Percentiles rank a stretch among this genome's conserved stretches.
Conservation (phyloP, 2,888 invertebrate species). For the Aricia artaxerxes region DNA sequence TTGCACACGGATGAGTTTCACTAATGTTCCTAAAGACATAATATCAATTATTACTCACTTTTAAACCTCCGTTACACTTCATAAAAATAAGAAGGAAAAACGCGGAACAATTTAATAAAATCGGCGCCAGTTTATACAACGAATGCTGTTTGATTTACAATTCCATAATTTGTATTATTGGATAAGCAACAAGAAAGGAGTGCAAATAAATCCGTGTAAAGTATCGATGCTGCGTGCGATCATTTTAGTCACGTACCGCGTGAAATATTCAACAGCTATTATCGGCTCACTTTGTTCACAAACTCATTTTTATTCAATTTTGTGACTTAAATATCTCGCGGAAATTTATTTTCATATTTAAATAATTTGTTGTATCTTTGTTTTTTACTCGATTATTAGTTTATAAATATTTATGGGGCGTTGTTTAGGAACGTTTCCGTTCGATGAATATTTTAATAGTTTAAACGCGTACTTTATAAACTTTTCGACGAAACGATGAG, state of each 20-base stretch:
- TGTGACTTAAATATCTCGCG: constrained; percentile 43
- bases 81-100: neutral
- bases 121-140: neutral
- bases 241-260: constrained; percentile 69
- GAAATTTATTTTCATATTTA: constrained; percentile 30
- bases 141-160: constrained; percentile 1
- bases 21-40: neutral
- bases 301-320: constrained; percentile 71
- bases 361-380: constrained; percentile 23
- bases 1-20: too few species aligned
- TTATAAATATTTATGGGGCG: constrained; percentile 11
- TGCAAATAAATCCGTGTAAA: constrained; percentile 35
- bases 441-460: constrained; percentile 20
- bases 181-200: constrained; percentile 20
- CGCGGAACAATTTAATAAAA: neutral
- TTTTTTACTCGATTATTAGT: constrained; percentile 3
- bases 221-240: constrained; percentile 47
- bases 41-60: neutral
- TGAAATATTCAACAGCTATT: constrained; percentile 75
- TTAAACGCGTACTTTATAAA: neutral
- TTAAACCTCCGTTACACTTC: neutral
- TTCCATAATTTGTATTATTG: constrained; percentile 12
- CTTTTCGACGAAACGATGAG: neutral
- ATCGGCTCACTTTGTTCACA: constrained; percentile 72
- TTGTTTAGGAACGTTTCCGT: constrained; percentile 14